A percentile compares a stretch with the other conserved stretches of the same genome.
Evolutionary conservation across 2,888 invertebrate genomes (phyloP).

Genomic region (Epiblema foenella): DNA sequence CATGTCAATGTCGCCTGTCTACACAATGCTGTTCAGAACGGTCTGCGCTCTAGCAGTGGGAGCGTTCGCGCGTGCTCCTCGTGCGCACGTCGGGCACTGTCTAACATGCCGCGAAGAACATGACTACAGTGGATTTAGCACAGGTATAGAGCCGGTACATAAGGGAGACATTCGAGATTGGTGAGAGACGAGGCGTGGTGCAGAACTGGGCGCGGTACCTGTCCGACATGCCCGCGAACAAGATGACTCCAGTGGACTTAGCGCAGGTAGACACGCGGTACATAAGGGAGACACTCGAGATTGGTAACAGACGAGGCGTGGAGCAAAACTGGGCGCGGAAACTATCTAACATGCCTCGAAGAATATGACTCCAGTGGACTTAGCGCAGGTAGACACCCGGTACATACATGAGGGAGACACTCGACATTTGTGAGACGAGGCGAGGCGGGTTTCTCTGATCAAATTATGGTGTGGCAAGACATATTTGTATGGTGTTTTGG

Average conservation of each 20-base stretch:
- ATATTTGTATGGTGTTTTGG: too few relatives aligned
- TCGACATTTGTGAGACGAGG: too few relatives aligned
- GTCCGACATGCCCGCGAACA: slow-evolving; percentile 91
- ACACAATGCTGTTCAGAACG: too few relatives aligned
- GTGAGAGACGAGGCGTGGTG: slow-evolving; percentile 55
- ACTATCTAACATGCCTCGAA: slow-evolving; percentile 89
- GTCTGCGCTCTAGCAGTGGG: too few relatives aligned
- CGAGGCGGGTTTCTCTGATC: too few relatives aligned
- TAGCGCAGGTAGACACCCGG: too few relatives aligned
- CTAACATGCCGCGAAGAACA: slow-evolving; percentile 87
- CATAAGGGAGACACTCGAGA: neutral
- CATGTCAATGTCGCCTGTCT: too few relatives aligned
- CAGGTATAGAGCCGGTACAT: slow-evolving; percentile 59
- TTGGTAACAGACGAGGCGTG: neutral
- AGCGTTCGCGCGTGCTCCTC: too few relatives aligned
- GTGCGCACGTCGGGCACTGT: too few relatives aligned
- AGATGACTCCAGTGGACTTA: slow-evolving; percentile 90
- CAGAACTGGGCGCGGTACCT: slow-evolving; percentile 91
- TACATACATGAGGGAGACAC: too few relatives aligned
- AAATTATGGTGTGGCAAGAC: too few relatives aligned
- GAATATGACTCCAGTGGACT: too few relatives aligned
- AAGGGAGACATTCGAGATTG: neutral
- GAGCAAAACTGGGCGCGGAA: slow-evolving; percentile 90
- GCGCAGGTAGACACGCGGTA: slow-evolving; percentile 73
- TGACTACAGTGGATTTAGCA: slow-evolving; percentile 91